Evolutionary conservation across 2,113 vertebrate species (phyloP).

Genomic region (Gallinago undulata): DNA sequence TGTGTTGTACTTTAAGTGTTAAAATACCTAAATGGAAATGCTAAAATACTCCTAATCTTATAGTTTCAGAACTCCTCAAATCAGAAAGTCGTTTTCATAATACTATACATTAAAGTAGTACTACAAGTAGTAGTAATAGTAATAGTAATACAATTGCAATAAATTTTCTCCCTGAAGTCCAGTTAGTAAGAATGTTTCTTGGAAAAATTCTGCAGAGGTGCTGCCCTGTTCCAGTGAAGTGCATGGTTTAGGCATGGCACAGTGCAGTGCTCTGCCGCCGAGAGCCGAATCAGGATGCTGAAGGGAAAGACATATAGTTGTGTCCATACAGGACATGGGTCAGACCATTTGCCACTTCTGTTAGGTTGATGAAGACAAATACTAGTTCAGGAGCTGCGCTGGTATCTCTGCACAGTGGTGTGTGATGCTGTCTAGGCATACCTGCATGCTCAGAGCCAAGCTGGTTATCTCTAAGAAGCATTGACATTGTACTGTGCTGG

Average conservation of each 20-base stretch:
- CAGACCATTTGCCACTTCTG: not conserved
- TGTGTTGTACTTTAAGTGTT: not conserved
- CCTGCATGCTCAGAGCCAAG: not conserved
- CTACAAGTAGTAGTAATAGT: not conserved
- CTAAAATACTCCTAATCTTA: not conserved
- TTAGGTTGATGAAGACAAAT: not conserved
- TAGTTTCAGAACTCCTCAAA: not conserved
- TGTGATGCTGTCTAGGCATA: not conserved
- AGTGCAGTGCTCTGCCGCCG: too few relatives aligned
- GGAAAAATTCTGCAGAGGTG: not conserved
- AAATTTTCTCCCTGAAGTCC: not conserved
- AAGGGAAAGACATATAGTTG: not conserved
- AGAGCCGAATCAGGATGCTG: not conserved
- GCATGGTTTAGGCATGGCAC: rapidly evolving
- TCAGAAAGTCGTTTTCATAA: not conserved
- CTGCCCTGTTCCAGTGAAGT: not conserved
- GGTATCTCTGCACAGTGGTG: not conserved
- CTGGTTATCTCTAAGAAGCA: not conserved
- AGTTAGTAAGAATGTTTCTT: not conserved
- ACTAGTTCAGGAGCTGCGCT: not conserved
- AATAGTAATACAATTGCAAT: not conserved
- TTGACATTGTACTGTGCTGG: not conserved
- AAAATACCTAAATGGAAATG: not conserved
- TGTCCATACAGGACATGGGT: not conserved
- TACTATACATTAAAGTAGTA: not conserved